phyloP scores from a whole-genome alignment of 2,888 invertebrate genomes.

The Alcis repandata region DNA sequence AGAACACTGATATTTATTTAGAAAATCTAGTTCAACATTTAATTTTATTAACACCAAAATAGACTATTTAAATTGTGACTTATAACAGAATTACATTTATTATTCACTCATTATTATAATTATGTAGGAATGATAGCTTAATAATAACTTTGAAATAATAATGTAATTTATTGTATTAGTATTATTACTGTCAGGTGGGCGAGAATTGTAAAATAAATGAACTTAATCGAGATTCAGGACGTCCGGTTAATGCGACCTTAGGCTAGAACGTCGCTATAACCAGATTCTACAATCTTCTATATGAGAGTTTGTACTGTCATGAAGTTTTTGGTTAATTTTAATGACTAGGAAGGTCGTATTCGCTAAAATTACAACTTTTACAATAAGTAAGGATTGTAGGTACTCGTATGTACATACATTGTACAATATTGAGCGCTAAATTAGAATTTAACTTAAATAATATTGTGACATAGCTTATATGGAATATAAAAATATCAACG shows the following conservation, averaged over 20 bases:
- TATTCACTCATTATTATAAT: constrained; percentile 17
- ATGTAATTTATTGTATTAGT: neutral
- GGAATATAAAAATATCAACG: too few species aligned
- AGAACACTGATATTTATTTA: constrained; percentile 78
- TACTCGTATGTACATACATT: neutral
- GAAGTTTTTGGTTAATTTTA: constrained; percentile 39
- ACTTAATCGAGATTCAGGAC: too few species aligned
- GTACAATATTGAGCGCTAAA: too few species aligned
- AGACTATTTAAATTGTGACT: constrained; percentile 30
- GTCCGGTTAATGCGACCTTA: too few species aligned
- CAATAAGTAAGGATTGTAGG: neutral
- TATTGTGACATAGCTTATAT: neutral
- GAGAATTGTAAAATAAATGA: constrained; percentile 6
- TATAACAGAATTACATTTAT: constrained; percentile 11
- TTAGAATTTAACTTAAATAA: constrained; percentile 2
- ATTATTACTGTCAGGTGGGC: constrained; percentile 2
- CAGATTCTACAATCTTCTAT: neutral
- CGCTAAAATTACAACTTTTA: neutral
- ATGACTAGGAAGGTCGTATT: constrained; percentile 41
- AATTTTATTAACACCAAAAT: constrained; percentile 43
- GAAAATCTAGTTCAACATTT: constrained; percentile 71
- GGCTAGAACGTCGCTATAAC: neutral
- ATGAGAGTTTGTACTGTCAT: neutral
- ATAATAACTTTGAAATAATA: neutral
- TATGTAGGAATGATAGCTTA: constrained; percentile 35